A percentile compares a stretch with the other conserved stretches of the same genome.
Evolutionary conservation across 1,140 invertebrate genomes (phyloP).

Genomic region (Drosophila setifemur): DNA sequence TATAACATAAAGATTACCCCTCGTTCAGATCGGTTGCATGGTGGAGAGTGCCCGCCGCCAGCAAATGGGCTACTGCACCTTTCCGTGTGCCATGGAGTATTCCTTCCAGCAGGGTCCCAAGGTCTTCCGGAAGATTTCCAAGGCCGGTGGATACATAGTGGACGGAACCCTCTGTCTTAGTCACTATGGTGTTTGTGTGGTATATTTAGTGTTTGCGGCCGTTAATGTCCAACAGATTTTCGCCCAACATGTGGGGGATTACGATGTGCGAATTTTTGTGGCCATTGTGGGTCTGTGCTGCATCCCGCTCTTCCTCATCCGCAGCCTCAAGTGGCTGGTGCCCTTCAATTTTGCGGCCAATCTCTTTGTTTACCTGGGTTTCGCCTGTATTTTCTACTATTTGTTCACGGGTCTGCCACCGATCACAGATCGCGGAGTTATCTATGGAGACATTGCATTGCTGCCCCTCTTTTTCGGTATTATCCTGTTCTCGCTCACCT

Average conservation of each 20-base stretch:
- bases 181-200: constrained; percentile 28
- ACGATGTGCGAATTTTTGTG: background rate
- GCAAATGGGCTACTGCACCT: constrained; percentile 27
- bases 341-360: constrained; percentile 19
- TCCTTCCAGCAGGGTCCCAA: constrained; percentile 29
- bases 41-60: constrained; percentile 20
- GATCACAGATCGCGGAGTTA: background rate
- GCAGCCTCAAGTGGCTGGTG: constrained; percentile 33
- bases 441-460: background rate
- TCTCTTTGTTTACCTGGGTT: constrained; percentile 2
- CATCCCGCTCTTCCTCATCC: constrained; percentile 31
- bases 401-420: constrained; percentile 16
- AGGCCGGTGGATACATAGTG: background rate
- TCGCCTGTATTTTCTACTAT: constrained; percentile 32
- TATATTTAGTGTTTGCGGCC: constrained; percentile 40
- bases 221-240: background rate
- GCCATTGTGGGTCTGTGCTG: background rate
- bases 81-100: constrained; percentile 13
- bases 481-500: constrained; percentile 30
- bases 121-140: background rate
- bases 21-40: background rate
- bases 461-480: constrained; percentile 22
- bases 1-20: no score
- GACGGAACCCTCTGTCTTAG: constrained; percentile 13
- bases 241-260: background rate